A percentile compares a stretch with the other conserved stretches of the same genome.
Evolutionary conservation across 2,888 invertebrate species (phyloP).

Genomic region (Tribolium freemani): DNA sequence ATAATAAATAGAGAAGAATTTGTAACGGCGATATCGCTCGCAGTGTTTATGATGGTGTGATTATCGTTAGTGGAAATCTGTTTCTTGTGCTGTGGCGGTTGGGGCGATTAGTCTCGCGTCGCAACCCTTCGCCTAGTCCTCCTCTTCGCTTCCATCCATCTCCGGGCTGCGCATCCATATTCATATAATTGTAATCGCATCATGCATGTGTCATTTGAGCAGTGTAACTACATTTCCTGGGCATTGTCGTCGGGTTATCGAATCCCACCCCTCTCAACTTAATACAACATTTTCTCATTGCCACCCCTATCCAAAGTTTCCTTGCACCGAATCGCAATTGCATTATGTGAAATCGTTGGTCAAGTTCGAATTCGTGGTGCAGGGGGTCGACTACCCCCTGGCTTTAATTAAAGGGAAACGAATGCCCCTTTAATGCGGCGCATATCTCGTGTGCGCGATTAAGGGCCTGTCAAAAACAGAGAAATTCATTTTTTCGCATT

Average conservation of each 20-base stretch:
- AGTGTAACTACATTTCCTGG: constrained; percentile 67
- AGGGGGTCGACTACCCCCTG: constrained; percentile 48
- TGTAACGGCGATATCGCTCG: too few relatives aligned
- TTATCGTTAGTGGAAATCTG: not conserved
- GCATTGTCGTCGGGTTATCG: constrained; percentile 66
- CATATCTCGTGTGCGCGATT: constrained; percentile 68
- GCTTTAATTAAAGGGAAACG: constrained; percentile 65
- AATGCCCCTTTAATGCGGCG: constrained; percentile 67
- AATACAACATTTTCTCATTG: constrained; percentile 45
- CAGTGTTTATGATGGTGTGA: too few relatives aligned
- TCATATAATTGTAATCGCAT: constrained; percentile 68
- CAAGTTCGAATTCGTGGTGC: constrained; percentile 17
- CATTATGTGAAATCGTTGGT: constrained; percentile 31
- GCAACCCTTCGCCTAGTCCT: constrained; percentile 33
- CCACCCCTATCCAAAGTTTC: constrained; percentile 41
- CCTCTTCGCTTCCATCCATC: constrained; percentile 42
- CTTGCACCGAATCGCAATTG: constrained; percentile 21
- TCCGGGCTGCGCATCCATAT: constrained; percentile 61
- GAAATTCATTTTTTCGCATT: constrained; percentile 70
- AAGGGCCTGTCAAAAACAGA: constrained; percentile 71
- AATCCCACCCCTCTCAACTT: constrained; percentile 53
- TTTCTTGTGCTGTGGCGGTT: constrained; percentile 8
- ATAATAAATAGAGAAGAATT: too few relatives aligned
- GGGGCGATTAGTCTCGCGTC: constrained; percentile 29
- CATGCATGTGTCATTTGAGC: constrained; percentile 68